Base-by-base conservation (phyloP, 2,113 vertebrate genomes). In the Ursus arctos region DNA sequence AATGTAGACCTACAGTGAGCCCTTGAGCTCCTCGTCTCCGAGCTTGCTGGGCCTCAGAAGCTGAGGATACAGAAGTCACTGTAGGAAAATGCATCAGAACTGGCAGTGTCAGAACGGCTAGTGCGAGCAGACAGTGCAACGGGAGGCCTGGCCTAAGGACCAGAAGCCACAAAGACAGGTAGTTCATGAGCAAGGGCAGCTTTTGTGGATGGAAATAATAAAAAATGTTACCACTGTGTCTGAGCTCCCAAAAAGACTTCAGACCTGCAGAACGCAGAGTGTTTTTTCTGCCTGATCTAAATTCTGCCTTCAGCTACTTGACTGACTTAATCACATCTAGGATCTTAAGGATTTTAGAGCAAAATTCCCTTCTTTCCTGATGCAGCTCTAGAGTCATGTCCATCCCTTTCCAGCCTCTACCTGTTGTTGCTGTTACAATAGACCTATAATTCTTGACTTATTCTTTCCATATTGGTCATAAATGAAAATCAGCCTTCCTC, bases 211-310 rank as follows among this genome's bases (percentile, higher is more conserved):
- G 91, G 94, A 98, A 79, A 97, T 55, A 71, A 83, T 91, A 95
- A 93, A 92, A 85, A 95, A 88, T 85, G 90, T 98, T 90, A 91
- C 84, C 65, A 55, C 93, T 95, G 65, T 94, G 74, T 95, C 86
- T 96, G 93, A 72, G 82, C 74, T 83, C 83, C 59, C 74, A 81
- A 96, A 97, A 98, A 98, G 98, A 95, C 92, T 95, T 96, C 83
- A 40, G 36, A 97, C 76, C 97, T 67, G 97, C 65, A n/a, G n/a
- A 93, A 86, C 49, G 49, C 47, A 4, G 33, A 82, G 22, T 71
- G 12, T 43, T 47, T 36, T 96, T 95, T 93, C 67, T 95, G 22
- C 53, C 65, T 82, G 13, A 95, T 92, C 63, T 81, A n/a, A 91
- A 88, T 84, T 95, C 59, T 92, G 57, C 53, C 67, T 57, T 97